A percentile compares a stretch with the other conserved stretches of the same genome.
Conservation (phyloP, 1,140 invertebrate species). For the Frieseomelitta varia region DNA sequence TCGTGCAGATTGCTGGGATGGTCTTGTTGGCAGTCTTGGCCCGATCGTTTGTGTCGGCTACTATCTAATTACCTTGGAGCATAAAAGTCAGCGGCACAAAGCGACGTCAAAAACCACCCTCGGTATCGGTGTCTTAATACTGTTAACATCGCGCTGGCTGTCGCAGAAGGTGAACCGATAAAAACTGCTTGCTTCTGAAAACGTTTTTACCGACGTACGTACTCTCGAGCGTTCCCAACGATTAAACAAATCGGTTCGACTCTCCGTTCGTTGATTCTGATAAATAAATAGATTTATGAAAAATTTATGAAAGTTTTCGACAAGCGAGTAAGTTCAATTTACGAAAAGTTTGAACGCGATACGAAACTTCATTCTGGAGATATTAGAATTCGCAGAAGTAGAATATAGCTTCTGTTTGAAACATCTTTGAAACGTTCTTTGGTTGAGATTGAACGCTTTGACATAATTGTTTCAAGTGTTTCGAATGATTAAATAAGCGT, state of each 20-base stretch:
- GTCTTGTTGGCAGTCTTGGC: constrained; percentile 61
- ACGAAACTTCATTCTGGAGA: too few species aligned
- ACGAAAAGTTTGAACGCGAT: too few species aligned
- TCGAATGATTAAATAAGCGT: too few species aligned
- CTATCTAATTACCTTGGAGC: constrained; percentile 61
- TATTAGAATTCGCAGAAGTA: too few species aligned
- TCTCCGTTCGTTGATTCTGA: background rate
- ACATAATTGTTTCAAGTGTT: too few species aligned
- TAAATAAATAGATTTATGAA: too few species aligned
- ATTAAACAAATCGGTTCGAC: background rate
- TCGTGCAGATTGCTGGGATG: constrained; percentile 60
- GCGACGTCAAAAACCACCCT: background rate
- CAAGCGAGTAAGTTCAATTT: too few species aligned
- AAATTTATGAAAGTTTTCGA: too few species aligned
- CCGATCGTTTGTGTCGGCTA: constrained; percentile 51
- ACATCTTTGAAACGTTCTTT: too few species aligned
- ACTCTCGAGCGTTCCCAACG: background rate
- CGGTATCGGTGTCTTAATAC: background rate
- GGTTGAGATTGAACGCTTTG: too few species aligned
- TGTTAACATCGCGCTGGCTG: background rate
- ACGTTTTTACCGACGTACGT: background rate
- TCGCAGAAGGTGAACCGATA: background rate
- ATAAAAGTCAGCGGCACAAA: constrained; percentile 38
- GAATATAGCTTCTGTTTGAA: too few species aligned
- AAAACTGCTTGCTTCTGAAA: background rate